Conservation (phyloP, 2,113 vertebrate genomes). For the Bettongia penicillata region DNA sequence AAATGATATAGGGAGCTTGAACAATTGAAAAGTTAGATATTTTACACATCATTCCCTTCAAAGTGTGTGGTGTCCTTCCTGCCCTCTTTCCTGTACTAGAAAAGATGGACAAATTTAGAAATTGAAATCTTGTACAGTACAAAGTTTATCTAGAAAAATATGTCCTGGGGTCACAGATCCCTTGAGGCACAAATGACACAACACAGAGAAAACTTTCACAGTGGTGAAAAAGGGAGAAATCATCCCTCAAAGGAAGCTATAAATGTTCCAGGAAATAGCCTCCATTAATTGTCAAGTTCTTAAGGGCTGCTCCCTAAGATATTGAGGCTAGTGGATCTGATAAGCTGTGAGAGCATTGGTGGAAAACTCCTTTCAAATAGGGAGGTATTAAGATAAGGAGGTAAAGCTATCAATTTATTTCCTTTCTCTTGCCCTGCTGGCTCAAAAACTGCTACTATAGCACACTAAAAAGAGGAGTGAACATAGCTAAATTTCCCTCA, state of each 20-base stretch:
- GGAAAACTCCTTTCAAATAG: slow-evolving; percentile 65
- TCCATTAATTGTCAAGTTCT: slow-evolving; percentile 70
- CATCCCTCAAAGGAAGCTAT: slow-evolving; percentile 57
- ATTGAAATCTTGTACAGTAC: slow-evolving; percentile 54
- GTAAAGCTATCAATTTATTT: slow-evolving; percentile 57
- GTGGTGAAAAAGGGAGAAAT: slow-evolving; percentile 56
- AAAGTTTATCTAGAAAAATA: slow-evolving; percentile 64
- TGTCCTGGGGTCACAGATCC: slow-evolving; percentile 46
- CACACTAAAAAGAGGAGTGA: slow-evolving; percentile 46
- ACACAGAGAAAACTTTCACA: slow-evolving; percentile 64
- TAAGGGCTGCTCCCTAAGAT: slow-evolving; percentile 57
- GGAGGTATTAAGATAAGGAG: slow-evolving; percentile 63
- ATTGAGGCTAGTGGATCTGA: slow-evolving; percentile 56
- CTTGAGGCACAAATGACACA: slow-evolving; percentile 48
- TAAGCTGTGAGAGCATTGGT: slow-evolving; percentile 47
- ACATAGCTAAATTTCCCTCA: slow-evolving; percentile 39
- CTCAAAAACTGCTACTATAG: slow-evolving; percentile 53
- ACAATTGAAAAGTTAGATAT: slow-evolving; percentile 38
- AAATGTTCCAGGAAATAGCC: slow-evolving; percentile 42
- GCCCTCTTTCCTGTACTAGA: slow-evolving; percentile 49
- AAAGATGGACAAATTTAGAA: slow-evolving; percentile 59
- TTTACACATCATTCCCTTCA: slow-evolving; percentile 43
- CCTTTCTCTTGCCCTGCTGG: slow-evolving; percentile 52
- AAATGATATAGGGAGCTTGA: slow-evolving; percentile 5
- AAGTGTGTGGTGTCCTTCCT: slow-evolving; percentile 58